phyloP scores from a whole-genome alignment of 2,888 invertebrate species.

The Papilio demoleus region DNA sequence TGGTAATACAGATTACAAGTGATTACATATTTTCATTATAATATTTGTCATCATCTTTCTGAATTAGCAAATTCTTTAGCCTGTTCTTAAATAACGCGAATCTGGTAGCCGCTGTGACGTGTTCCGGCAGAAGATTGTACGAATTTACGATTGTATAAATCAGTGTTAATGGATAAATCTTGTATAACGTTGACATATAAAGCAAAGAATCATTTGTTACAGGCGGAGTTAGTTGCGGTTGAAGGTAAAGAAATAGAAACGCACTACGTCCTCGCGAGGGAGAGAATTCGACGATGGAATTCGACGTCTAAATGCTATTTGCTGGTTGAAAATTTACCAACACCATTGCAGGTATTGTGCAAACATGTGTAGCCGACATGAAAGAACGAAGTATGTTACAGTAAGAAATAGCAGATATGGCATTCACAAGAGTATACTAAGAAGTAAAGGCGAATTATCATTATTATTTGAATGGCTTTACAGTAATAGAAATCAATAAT shows the following conservation, averaged over 20 bases:
- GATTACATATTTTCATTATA: too few species aligned
- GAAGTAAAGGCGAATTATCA: too few species aligned
- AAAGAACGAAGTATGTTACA: not conserved
- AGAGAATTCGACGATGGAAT: slow-evolving; percentile 86
- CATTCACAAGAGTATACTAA: too few species aligned
- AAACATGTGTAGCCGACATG: not conserved
- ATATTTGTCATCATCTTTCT: too few species aligned
- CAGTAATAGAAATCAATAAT: too few species aligned
- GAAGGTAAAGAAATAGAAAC: slow-evolving; percentile 88
- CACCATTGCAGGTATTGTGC: slow-evolving; percentile 83
- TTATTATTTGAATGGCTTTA: too few species aligned
- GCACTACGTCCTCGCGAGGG: slow-evolving; percentile 86
- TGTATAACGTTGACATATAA: slow-evolving; percentile 8
- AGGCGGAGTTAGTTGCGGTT: slow-evolving; percentile 87
- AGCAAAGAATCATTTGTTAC: slow-evolving; percentile 53
- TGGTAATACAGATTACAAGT: too few species aligned
- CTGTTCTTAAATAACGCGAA: too few species aligned
- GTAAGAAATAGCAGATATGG: not conserved
- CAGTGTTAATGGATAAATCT: slow-evolving; percentile 6
- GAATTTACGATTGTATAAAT: not conserved
- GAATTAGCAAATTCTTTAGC: too few species aligned
- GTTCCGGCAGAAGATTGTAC: too few species aligned
- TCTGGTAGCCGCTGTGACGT: too few species aligned
- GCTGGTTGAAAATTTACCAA: slow-evolving; percentile 85
- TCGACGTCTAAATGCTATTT: slow-evolving; percentile 87